Conservation (phyloP, 2,113 vertebrate species). For the Eolophus roseicapilla region DNA sequence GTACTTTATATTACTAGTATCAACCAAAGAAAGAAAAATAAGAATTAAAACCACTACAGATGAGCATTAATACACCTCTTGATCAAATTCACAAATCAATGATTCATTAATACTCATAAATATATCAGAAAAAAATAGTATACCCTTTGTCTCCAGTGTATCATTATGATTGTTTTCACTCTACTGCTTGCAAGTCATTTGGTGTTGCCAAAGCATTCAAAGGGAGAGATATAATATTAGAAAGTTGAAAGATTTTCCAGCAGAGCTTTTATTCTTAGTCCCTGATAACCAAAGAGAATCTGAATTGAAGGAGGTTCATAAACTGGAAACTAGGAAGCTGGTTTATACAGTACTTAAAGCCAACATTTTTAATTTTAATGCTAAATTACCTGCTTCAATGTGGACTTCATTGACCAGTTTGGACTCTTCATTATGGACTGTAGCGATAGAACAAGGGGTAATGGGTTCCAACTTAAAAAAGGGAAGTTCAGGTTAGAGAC, state of each 20-base stretch:
- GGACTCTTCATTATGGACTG: background rate
- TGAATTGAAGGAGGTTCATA: background rate
- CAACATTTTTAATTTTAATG: background rate
- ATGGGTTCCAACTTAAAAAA: background rate
- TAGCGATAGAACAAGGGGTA: background rate
- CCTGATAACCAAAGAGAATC: background rate
- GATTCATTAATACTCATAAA: background rate
- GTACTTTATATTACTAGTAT: background rate
- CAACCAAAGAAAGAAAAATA: background rate
- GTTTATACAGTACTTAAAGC: background rate
- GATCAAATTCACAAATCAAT: background rate
- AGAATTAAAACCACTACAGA: background rate
- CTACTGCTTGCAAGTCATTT: background rate
- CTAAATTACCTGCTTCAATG: background rate
- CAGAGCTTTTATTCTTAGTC: background rate
- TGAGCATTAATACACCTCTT: accelerated
- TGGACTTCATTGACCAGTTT: background rate
- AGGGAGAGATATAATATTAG: background rate
- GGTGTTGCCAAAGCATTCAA: background rate
- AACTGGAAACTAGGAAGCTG: background rate
- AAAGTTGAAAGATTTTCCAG: background rate
- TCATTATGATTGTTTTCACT: background rate
- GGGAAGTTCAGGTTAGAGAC: background rate
- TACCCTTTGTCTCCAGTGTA: background rate
- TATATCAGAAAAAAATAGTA: background rate